A percentile compares a stretch with the other conserved stretches of the same genome.
phyloP scores from a whole-genome alignment of 1,140 invertebrate genomes.

The Bactericera cockerelli region DNA sequence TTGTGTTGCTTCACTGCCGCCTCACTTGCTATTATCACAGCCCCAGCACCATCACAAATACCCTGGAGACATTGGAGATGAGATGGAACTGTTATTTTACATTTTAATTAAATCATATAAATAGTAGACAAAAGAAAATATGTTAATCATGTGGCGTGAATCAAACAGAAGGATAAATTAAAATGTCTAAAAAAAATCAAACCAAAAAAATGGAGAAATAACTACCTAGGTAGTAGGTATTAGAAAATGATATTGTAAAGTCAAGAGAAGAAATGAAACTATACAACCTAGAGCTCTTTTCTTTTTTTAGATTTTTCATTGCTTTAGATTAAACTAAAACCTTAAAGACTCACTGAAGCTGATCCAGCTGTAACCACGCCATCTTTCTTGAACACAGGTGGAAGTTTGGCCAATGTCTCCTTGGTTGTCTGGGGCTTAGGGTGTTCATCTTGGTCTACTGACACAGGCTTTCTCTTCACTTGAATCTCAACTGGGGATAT shows the following conservation, averaged over 20 bases:
- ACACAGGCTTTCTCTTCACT: slow-evolving; percentile 60
- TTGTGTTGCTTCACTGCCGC: slow-evolving; percentile 66
- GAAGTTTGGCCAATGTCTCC: slow-evolving; percentile 67
- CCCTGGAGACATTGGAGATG: slow-evolving; percentile 44
- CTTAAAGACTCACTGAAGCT: slow-evolving; percentile 76
- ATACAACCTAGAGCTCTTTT: no score
- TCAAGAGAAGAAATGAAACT: no score
- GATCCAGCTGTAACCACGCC: slow-evolving; percentile 90
- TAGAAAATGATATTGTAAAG: no score
- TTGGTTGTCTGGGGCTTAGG: slow-evolving; percentile 75
- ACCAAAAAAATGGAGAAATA: no score
- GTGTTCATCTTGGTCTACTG: slow-evolving; percentile 82
- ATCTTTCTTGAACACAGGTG: slow-evolving; percentile 88
- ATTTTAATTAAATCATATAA: slow-evolving; percentile 17
- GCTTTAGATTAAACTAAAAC: no score
- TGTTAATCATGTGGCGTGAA: slow-evolving; percentile 9
- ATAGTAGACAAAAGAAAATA: slow-evolving; percentile 8
- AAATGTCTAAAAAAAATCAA: no score
- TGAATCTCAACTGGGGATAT: slow-evolving; percentile 74
- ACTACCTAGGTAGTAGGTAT: no score
- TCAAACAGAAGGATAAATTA: no score
- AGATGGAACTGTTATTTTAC: no score
- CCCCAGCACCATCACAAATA: slow-evolving; percentile 88
- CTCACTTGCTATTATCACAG: slow-evolving; percentile 79
- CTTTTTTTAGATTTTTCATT: no score